Percentiles rank a stretch among this genome's conserved stretches.
Conservation (phyloP, 2,888 invertebrate genomes). For the Heliconius ismenius region DNA sequence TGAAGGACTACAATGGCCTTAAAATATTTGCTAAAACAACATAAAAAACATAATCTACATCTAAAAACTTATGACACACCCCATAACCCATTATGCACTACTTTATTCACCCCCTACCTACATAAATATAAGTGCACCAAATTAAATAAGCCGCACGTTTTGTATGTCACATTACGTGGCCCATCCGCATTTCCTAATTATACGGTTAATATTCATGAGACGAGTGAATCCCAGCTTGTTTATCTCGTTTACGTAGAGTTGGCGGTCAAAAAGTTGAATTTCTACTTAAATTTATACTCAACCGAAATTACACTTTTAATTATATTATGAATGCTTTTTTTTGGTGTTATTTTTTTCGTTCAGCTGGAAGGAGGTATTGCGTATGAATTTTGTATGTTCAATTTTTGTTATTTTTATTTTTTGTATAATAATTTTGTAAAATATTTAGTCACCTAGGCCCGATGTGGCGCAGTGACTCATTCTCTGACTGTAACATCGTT, state of each 20-base stretch:
- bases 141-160: conserved; percentile 33
- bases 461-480: no score
- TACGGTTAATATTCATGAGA: conserved; percentile 35
- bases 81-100: conserved; percentile 14
- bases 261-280: conserved; percentile 27
- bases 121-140: conserved; percentile 20
- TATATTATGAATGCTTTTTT: conserved; percentile 4
- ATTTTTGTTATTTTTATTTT: background rate
- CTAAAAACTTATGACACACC: conserved; percentile 5
- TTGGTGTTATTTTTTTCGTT: background rate
- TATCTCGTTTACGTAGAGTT: conserved; percentile 29
- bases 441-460: no score
- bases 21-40: background rate
- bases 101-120: background rate
- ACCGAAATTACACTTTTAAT: conserved; percentile 23
- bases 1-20: background rate
- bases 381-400: background rate
- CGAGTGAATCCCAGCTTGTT: conserved; percentile 33
- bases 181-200: conserved; percentile 36
- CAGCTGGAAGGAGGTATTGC: background rate
- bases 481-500: no score
- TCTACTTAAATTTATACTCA: conserved; percentile 16
- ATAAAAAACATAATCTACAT: background rate
- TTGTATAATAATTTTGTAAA: no score
- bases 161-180: conserved; percentile 35